Percentiles rank a stretch among this genome's conserved stretches.
These are phyloP conservation scores for Brachystomella parvula DNA, from an alignment of 1,140 invertebrate genomes.

Conservation along the genomic window DNA sequence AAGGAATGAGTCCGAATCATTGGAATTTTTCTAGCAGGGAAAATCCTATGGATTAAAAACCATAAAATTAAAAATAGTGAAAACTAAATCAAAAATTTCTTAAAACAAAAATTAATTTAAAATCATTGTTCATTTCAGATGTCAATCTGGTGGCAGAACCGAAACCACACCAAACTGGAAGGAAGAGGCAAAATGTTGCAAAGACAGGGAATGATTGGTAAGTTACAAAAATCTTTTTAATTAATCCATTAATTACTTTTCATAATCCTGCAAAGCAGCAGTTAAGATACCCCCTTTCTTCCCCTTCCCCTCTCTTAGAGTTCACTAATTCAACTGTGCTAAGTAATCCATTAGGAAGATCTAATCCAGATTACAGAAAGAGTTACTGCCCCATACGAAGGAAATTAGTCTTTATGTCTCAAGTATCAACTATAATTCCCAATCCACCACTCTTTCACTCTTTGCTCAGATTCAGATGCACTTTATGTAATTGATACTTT, in stretches of 20 bases:
- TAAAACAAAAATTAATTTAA: no score
- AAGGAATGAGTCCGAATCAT: no score
- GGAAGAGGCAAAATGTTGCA: conserved; percentile 66
- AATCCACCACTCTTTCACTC: no score
- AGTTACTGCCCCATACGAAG: no score
- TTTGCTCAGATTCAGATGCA: background rate
- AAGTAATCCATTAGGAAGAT: no score
- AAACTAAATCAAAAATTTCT: no score
- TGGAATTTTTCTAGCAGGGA: no score
- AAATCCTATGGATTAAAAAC: no score
- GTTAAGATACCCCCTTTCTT: background rate
- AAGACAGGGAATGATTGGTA: conserved; percentile 75
- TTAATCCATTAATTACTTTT: background rate
- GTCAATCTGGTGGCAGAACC: conserved; percentile 76
- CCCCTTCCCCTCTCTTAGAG: background rate
- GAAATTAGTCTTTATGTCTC: no score
- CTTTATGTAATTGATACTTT: background rate
- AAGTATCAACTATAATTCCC: no score
- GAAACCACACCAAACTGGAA: conserved; percentile 69
- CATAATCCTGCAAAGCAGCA: background rate
- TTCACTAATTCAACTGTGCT: background rate
- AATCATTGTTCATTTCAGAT: conserved; percentile 52
- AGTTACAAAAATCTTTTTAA: conserved; percentile 12
- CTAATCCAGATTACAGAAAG: no score
- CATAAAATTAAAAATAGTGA: no score